A percentile compares a stretch with the other conserved stretches of the same genome.
phyloP scores from a whole-genome alignment of 1,140 invertebrate genomes.

The Wiebesia pumilae region DNA sequence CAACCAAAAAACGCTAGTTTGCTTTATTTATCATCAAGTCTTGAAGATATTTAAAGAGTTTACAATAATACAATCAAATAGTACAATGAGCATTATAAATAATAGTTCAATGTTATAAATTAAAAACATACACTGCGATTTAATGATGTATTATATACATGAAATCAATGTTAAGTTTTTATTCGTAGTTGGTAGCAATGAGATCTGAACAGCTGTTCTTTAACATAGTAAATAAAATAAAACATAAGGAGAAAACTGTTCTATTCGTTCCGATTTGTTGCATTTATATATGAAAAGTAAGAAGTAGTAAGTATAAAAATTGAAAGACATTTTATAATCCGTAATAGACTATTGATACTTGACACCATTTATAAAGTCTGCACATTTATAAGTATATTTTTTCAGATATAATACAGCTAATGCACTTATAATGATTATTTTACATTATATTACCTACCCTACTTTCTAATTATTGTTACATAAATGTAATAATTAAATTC shows the following conservation, averaged over 20 bases:
- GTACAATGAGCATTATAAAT: no score
- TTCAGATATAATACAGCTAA: neutral
- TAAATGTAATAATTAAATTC: conserved; percentile 27
- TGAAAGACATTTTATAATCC: neutral
- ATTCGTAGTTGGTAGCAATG: conserved; percentile 37
- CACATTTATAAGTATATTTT: neutral
- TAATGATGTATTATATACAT: no score
- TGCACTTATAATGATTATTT: neutral
- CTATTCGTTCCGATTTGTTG: conserved; percentile 32
- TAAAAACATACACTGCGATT: no score
- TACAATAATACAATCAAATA: no score
- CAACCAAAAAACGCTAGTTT: no score
- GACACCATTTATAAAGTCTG: neutral
- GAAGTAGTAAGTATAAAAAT: conserved; percentile 21
- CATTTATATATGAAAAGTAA: conserved; percentile 15
- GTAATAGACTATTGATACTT: no score
- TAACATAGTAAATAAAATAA: conserved; percentile 46
- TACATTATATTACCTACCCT: neutral
- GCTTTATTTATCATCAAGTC: no score
- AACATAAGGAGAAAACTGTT: conserved; percentile 17
- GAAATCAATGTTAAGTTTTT: neutral
- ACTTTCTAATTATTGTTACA: conserved; percentile 21
- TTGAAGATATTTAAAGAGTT: no score
- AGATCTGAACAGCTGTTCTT: conserved; percentile 42
- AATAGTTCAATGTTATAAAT: no score